Base-by-base conservation (phyloP, 2,888 invertebrate genomes). In the Trichopria drosophilae region DNA sequence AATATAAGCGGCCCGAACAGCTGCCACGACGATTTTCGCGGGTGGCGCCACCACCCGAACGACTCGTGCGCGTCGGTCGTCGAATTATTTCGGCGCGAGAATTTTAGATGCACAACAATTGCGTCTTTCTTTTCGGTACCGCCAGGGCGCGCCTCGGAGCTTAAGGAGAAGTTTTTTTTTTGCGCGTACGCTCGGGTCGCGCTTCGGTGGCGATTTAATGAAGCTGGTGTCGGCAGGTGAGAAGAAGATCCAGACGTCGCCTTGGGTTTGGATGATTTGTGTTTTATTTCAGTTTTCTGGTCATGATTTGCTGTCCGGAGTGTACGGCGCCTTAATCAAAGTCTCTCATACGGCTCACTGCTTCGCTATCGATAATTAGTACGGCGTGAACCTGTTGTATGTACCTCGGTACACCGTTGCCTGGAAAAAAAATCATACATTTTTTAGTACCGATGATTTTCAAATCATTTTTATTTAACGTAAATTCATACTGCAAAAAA, bases 321-420 rank as follows among this genome's bases (percentile, higher is more conserved):
- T 66, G 62, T 46, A 62, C 62, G 62, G 48, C 60, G 62, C 59
- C 55, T 72, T 77, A 76, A 61, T 65, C 62, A 65, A 65, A 65
- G 62, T 62, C 62, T 64, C 59, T 62, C 57, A 64, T 60, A 61
- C 61, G 60, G n/a, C n/a, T n/a, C n/a, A n/a, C 37, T 59, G 39
- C 24, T 35, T 47, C 35, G 34, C 45, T 58, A 32, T 48, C 18
- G 32, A 61, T 64, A 64, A 77, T 84, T 83, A 94, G 79, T 94
- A 94, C 72, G 93, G 93, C 78, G 93, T 86, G 80, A 93, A 94
- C 80, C 93, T 86, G 82, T 93, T 93, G 85, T 92, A 93, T 68
- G 92, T 90, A 78, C 93, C 90, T 80, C 93, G 86, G 79, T 93
- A 93, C 69, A 93, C 90, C 64, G 93, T 90, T 74, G 93, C 89